A percentile compares a stretch with the other conserved stretches of the same genome.
phyloP scores from a whole-genome alignment of 2,888 invertebrate genomes.

The Ceriagrion tenellum region DNA sequence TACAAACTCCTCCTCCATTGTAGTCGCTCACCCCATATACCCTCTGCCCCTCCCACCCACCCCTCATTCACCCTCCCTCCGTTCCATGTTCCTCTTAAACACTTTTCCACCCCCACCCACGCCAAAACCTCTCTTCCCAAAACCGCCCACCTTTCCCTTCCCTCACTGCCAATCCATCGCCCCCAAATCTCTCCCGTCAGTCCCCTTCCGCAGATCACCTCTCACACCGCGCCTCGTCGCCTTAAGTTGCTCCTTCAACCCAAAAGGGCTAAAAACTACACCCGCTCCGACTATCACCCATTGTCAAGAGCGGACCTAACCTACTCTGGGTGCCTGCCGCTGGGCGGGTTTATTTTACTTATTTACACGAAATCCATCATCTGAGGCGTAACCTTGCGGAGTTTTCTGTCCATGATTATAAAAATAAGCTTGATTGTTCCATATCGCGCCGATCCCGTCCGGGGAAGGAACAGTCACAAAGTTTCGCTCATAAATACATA shows the following conservation, averaged over 20 bases:
- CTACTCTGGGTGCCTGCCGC: too few species aligned
- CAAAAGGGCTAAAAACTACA: neutral
- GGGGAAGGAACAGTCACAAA: too few species aligned
- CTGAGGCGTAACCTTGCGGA: too few species aligned
- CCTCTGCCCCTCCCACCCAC: neutral
- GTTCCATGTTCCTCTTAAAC: constrained; percentile 15
- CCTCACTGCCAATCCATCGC: neutral
- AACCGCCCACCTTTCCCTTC: neutral
- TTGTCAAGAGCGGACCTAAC: too few species aligned
- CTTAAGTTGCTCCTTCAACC: neutral
- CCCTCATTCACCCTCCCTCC: neutral
- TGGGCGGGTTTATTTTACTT: too few species aligned
- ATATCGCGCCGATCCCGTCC: too few species aligned
- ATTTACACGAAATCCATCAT: too few species aligned
- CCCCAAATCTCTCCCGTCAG: neutral
- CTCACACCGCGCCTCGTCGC: neutral
- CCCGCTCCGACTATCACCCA: too few species aligned
- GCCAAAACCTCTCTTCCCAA: neutral
- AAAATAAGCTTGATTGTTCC: too few species aligned
- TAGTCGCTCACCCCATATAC: neutral
- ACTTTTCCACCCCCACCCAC: neutral
- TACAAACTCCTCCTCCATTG: constrained; percentile 18
- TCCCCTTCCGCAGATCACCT: too few species aligned
- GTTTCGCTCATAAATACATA: too few species aligned
- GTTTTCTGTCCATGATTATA: too few species aligned